These are phyloP conservation scores for Temnothorax nylanderi DNA, from an alignment of 1,140 invertebrate genomes.

Conservation along the genomic window DNA sequence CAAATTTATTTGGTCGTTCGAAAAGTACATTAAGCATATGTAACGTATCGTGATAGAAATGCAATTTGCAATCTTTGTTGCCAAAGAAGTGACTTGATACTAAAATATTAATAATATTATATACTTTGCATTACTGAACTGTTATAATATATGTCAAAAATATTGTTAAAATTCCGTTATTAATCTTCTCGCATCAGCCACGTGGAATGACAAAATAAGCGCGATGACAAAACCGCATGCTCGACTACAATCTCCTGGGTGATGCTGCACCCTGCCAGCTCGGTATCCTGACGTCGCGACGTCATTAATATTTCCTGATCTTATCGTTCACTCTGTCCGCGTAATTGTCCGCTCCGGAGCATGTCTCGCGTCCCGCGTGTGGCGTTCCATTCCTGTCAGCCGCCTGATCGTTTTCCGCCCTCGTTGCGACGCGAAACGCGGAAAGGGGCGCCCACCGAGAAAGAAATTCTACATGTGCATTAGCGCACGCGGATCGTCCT, in stretches of 20 bases:
- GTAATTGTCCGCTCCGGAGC: conserved; percentile 19
- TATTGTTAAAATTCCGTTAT: conserved; percentile 3
- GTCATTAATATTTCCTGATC: conserved; percentile 32
- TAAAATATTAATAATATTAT: background rate
- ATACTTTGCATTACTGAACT: background rate
- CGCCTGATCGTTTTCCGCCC: conserved; percentile 28
- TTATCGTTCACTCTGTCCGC: conserved; percentile 17
- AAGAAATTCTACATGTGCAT: conserved; percentile 57
- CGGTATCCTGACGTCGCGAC: background rate
- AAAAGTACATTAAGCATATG: no score
- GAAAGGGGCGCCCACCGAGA: conserved; percentile 41
- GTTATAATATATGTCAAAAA: background rate
- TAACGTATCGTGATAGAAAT: background rate
- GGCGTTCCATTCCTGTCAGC: conserved; percentile 27
- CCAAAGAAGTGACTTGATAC: background rate
- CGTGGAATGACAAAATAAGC: background rate
- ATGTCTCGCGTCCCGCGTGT: conserved; percentile 10
- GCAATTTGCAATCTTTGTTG: background rate
- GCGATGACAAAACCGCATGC: conserved; percentile 12
- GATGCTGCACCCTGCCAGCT: background rate
- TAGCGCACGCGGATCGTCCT: conserved; percentile 58
- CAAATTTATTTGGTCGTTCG: no score
- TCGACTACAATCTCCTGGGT: background rate
- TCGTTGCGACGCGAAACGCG: conserved; percentile 23
- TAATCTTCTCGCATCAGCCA: background rate